Evolutionary conservation across 2,888 invertebrate species (phyloP).

Genomic region (Aporophyla lueneburgensis): DNA sequence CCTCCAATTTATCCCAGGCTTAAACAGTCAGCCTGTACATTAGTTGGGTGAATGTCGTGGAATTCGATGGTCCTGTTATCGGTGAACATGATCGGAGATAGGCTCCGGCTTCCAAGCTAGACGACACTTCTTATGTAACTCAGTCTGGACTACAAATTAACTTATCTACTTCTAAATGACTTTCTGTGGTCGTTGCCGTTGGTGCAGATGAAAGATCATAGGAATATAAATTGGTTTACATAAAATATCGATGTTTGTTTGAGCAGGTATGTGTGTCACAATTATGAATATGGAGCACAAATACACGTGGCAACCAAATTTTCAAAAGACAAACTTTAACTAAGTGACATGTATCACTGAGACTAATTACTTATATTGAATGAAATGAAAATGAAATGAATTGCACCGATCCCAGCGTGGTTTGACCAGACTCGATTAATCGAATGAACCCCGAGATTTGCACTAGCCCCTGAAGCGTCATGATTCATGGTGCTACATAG

Average conservation of each 20-base stretch:
- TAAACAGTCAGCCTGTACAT: constrained; percentile 6
- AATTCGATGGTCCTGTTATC: constrained; percentile 41
- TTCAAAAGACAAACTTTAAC: constrained; percentile 19
- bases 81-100: constrained; percentile 45
- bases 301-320: constrained; percentile 16
- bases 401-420: too few relatives aligned
- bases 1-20: constrained; percentile 15
- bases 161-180: not conserved
- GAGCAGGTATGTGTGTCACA: not conserved
- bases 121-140: constrained; percentile 38
- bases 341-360: constrained; percentile 15
- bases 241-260: constrained; percentile 10
- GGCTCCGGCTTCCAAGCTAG: constrained; percentile 30
- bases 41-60: constrained; percentile 33
- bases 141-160: constrained; percentile 26
- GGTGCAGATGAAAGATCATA: constrained; percentile 8
- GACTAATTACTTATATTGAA: constrained; percentile 14
- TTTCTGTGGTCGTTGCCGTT: constrained; percentile 14
- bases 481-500: too few relatives aligned
- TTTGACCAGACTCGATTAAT: too few relatives aligned
- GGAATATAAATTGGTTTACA: constrained; percentile 12
- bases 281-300: constrained; percentile 13
- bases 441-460: too few relatives aligned
- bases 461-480: too few relatives aligned
- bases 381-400: too few relatives aligned